phyloP scores from a whole-genome alignment of 2,113 vertebrate genomes.

The Hemibagrus wyckioides region DNA sequence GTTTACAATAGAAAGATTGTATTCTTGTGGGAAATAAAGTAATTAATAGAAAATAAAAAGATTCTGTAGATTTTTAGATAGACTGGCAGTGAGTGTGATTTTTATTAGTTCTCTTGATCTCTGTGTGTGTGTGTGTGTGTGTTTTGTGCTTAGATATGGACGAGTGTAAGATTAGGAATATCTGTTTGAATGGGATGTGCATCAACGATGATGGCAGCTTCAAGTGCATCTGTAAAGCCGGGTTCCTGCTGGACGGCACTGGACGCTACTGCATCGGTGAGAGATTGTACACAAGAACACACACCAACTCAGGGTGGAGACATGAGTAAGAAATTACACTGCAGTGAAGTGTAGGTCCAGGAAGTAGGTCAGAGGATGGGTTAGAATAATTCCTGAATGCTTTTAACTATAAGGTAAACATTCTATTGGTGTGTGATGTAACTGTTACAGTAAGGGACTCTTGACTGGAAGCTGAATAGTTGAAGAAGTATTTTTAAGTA shows the following conservation, averaged over 20 bases:
- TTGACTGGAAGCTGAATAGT: too few species aligned
- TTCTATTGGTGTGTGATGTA: neutral
- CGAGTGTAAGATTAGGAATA: slow-evolving; percentile 92
- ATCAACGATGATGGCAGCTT: slow-evolving; percentile 98
- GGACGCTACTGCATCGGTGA: slow-evolving; percentile 77
- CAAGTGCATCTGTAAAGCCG: slow-evolving; percentile 96
- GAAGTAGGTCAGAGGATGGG: neutral
- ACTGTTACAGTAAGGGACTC: neutral
- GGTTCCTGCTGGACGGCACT: slow-evolving; percentile 80
- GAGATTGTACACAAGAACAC: neutral
- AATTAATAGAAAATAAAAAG: neutral
- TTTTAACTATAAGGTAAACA: neutral
- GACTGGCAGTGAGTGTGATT: neutral
- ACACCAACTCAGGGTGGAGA: neutral
- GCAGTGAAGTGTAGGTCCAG: neutral
- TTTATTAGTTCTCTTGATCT: neutral
- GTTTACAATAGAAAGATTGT: neutral
- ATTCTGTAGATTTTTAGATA: neutral
- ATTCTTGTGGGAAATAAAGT: neutral
- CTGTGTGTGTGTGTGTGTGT: slow-evolving; percentile 30
- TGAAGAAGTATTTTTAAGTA: too few species aligned
- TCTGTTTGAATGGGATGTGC: slow-evolving; percentile 96
- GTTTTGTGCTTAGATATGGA: slow-evolving; percentile 83
- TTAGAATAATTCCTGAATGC: neutral
- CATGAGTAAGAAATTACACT: neutral